These are phyloP conservation scores for Australoheros scitulus DNA, from an alignment of 2,113 vertebrate genomes.

Conservation along the genomic window DNA sequence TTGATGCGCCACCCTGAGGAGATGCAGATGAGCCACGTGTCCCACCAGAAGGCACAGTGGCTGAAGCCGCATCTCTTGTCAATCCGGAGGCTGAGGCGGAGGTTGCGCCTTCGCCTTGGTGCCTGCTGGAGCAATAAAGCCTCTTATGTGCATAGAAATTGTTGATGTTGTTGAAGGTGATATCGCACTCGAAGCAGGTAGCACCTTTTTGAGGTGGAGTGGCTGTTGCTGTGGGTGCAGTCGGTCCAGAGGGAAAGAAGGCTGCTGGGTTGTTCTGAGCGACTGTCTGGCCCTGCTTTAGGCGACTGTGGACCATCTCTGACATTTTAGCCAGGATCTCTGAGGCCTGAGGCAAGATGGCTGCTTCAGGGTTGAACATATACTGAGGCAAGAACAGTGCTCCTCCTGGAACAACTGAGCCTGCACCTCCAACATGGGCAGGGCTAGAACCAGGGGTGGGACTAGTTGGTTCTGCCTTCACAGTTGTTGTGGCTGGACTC, in stretches of 20 bases:
- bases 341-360: constrained; percentile 90
- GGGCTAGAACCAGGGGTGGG: constrained; percentile 93
- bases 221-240: constrained; percentile 61
- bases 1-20: constrained; percentile 69
- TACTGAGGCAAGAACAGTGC: constrained; percentile 89
- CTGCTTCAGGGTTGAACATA: constrained; percentile 85
- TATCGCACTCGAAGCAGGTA: constrained; percentile 96
- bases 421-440: constrained; percentile 79
- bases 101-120: constrained; percentile 77
- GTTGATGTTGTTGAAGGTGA: constrained; percentile 97
- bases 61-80: constrained; percentile 53
- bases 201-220: constrained; percentile 86
- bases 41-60: constrained; percentile 30
- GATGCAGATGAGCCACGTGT: constrained; percentile 31
- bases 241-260: constrained; percentile 70
- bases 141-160: constrained; percentile 98
- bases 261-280: constrained; percentile 60
- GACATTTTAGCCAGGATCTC: constrained; percentile 99
- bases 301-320: constrained; percentile 93
- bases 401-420: constrained; percentile 78
- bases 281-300: constrained; percentile 87
- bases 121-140: constrained; percentile 95
- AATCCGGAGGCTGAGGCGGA: constrained; percentile 36
- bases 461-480: constrained; percentile 90
- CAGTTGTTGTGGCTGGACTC: constrained; percentile 77